phyloP scores from a whole-genome alignment of 2,888 invertebrate genomes.

The Mamestra brassicae region DNA sequence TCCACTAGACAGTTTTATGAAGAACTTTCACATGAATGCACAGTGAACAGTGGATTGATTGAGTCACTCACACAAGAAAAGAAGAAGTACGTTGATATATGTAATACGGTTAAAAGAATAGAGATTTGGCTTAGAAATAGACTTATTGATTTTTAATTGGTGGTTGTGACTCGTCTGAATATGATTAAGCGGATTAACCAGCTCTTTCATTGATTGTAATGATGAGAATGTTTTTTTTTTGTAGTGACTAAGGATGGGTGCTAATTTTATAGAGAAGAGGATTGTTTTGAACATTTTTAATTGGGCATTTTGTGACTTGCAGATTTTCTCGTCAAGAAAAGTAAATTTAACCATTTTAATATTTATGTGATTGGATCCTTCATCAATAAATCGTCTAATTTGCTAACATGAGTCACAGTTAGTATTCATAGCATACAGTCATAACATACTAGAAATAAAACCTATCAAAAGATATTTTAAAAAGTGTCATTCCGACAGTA shows the following conservation, averaged over 20 bases:
- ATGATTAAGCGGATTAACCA: background rate
- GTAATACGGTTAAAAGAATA: no score
- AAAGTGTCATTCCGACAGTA: no score
- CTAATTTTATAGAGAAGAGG: background rate
- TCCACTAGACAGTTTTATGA: slow-evolving; percentile 53
- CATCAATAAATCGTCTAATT: background rate
- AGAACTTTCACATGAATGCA: background rate
- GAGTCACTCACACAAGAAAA: background rate
- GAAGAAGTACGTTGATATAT: no score
- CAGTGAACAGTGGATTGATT: background rate
- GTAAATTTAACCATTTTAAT: no score
- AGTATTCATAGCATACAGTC: background rate
- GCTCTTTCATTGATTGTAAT: background rate
- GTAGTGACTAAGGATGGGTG: background rate
- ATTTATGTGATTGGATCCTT: background rate
- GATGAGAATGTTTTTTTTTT: background rate
- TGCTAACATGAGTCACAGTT: background rate
- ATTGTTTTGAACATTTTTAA: background rate
- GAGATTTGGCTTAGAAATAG: no score
- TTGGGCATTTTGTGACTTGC: background rate
- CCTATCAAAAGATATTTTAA: no score
- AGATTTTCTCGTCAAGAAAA: background rate
- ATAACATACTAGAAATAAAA: no score
- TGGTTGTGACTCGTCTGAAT: no score
- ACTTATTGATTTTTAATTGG: no score